A percentile compares a stretch with the other conserved stretches of the same genome.
Evolutionary conservation across 2,113 vertebrate genomes (phyloP).

Genomic region (Isurus oxyrinchus): DNA sequence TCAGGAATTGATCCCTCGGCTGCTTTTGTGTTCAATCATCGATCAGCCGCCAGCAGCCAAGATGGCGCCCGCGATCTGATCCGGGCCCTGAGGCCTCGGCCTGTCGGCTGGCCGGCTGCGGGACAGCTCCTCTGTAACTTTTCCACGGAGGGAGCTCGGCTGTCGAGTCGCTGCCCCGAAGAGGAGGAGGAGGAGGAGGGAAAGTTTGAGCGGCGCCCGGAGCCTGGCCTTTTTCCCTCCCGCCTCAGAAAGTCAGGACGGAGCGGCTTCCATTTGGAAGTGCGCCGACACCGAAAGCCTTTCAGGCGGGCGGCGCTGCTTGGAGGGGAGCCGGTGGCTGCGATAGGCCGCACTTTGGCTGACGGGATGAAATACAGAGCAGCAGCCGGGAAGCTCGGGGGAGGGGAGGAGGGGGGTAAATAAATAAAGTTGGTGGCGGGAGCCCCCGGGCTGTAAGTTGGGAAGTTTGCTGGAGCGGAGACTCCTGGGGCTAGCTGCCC

Average conservation of each 20-base stretch:
- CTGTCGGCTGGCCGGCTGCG: slow-evolving; percentile 41
- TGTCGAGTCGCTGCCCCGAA: slow-evolving; percentile 20
- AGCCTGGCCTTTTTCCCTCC: neutral
- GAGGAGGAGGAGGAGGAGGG: slow-evolving; percentile 12
- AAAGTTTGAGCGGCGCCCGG: slow-evolving; percentile 36
- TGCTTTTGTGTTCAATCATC: slow-evolving; percentile 80
- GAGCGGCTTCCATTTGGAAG: slow-evolving; percentile 13
- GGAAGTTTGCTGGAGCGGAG: neutral
- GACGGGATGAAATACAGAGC: neutral
- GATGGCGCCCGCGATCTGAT: slow-evolving; percentile 57
- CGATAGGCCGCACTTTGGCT: neutral
- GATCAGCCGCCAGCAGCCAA: slow-evolving; percentile 66
- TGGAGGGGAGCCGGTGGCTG: neutral
- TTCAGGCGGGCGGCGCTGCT: neutral
- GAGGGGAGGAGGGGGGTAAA: neutral
- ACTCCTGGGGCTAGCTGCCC: neutral
- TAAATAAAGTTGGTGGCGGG: neutral
- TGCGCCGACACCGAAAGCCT: neutral
- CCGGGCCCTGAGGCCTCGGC: neutral
- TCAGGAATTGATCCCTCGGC: slow-evolving; percentile 82
- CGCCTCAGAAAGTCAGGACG: neutral
- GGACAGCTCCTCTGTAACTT: slow-evolving; percentile 36
- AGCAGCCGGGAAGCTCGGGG: neutral
- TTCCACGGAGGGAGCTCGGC: slow-evolving; percentile 55
- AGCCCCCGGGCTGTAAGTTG: neutral